These are phyloP conservation scores for Antheraea pernyi DNA, from an alignment of 1,140 invertebrate genomes.

Conservation along the genomic window DNA sequence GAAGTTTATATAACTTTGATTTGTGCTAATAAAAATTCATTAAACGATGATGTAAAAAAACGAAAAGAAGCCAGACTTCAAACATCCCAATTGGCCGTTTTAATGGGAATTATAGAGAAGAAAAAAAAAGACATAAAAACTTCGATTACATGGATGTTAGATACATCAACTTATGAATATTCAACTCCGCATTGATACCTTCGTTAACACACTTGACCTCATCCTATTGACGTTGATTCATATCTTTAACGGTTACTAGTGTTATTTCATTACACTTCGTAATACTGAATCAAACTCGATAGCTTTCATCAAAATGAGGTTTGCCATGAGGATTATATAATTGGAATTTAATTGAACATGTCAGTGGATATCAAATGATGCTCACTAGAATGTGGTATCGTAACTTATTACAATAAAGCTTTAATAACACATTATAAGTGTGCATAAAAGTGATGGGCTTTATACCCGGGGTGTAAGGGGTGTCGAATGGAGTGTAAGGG, in stretches of 20 bases:
- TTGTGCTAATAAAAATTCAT: neutral
- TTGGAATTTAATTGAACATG: too few relatives aligned
- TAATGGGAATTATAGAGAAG: neutral
- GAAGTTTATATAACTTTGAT: too few relatives aligned
- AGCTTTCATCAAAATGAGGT: neutral
- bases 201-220: slow-evolving; percentile 50
- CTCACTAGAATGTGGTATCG: too few relatives aligned
- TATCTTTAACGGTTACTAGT: slow-evolving; percentile 32
- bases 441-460: too few relatives aligned
- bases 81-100: neutral
- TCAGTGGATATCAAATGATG: too few relatives aligned
- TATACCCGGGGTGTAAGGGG: too few relatives aligned
- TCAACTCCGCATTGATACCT: slow-evolving; percentile 34
- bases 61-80: neutral
- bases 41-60: slow-evolving; percentile 8
- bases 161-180: slow-evolving; percentile 34
- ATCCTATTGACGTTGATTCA: slow-evolving; percentile 48
- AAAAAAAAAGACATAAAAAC: slow-evolving; percentile 25
- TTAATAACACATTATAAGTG: too few relatives aligned
- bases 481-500: too few relatives aligned
- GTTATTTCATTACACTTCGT: slow-evolving; percentile 6
- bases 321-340: neutral
- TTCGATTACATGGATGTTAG: slow-evolving; percentile 49
- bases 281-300: slow-evolving; percentile 1
- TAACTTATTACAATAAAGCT: too few relatives aligned